A percentile compares a stretch with the other conserved stretches of the same genome.
Evolutionary conservation across 1,140 invertebrate species (phyloP).

Genomic region (Platyscapa corneri): DNA sequence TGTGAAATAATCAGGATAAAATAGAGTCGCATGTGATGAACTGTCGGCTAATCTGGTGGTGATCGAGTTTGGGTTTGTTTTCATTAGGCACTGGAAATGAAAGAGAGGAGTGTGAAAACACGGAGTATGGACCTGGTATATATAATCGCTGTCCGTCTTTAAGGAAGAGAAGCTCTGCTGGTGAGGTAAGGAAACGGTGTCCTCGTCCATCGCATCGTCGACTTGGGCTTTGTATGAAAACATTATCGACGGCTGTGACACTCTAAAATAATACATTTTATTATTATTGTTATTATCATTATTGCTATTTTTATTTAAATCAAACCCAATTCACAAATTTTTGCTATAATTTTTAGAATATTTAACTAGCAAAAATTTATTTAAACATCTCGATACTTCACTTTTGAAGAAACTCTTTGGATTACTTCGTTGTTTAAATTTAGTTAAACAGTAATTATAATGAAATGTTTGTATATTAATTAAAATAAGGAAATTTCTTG

Average conservation of each 20-base stretch:
- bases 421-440: too few relatives aligned
- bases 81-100: slow-evolving; percentile 60
- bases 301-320: neutral
- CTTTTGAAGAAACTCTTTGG: too few relatives aligned
- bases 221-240: slow-evolving; percentile 90
- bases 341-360: neutral
- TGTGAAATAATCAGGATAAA: slow-evolving; percentile 41
- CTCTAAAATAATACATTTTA: slow-evolving; percentile 74
- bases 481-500: too few relatives aligned
- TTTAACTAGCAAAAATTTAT: too few relatives aligned
- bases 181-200: slow-evolving; percentile 85
- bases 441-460: too few relatives aligned
- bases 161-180: slow-evolving; percentile 85
- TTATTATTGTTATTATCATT: slow-evolving; percentile 16
- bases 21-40: slow-evolving; percentile 55
- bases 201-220: slow-evolving; percentile 85
- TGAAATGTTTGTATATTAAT: too few relatives aligned
- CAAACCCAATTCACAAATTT: too few relatives aligned
- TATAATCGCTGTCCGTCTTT: slow-evolving; percentile 86
- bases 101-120: slow-evolving; percentile 71
- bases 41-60: slow-evolving; percentile 51
- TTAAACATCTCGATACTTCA: too few relatives aligned
- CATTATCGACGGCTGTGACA: slow-evolving; percentile 84
- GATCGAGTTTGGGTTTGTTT: slow-evolving; percentile 58
- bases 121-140: slow-evolving; percentile 80